These are phyloP conservation scores for Ictalurus furcatus DNA, from an alignment of 2,113 vertebrate species.

Conservation along the genomic window DNA sequence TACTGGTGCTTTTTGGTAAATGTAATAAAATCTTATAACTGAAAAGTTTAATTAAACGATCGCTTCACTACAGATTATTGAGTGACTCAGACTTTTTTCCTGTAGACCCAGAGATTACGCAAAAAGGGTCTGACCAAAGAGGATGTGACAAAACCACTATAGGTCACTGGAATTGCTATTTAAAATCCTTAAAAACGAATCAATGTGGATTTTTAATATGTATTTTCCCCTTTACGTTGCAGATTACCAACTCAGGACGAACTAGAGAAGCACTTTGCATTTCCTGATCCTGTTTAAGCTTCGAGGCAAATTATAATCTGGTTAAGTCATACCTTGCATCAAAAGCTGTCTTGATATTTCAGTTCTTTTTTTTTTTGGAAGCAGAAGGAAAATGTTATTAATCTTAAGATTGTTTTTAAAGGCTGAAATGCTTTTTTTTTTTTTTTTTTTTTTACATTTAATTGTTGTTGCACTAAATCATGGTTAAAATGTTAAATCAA, in stretches of 20 bases:
- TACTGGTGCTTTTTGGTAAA: not conserved
- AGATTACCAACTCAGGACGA: conserved; percentile 79
- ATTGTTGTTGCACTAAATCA: conserved; percentile 49
- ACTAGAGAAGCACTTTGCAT: conserved; percentile 12
- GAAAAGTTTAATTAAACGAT: not conserved
- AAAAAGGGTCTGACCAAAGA: not conserved
- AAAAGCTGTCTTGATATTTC: conserved; percentile 29
- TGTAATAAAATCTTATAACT: not conserved
- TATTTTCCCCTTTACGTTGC: not conserved
- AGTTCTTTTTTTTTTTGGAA: not conserved
- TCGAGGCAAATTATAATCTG: not conserved
- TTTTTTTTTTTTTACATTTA: conserved; percentile 41
- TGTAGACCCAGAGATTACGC: not conserved
- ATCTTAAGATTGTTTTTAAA: not conserved
- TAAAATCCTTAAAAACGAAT: not conserved
- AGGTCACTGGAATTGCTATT: not conserved
- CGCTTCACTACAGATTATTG: not conserved
- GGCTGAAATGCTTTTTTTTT: conserved; percentile 15
- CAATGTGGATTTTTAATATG: not conserved
- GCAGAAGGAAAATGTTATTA: not conserved
- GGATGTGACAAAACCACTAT: not conserved
- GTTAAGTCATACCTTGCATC: conserved; percentile 21
- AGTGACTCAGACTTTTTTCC: not conserved
- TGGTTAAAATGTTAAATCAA: not conserved
- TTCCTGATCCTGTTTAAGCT: not conserved